Evolutionary conservation across 2,797 vertebrate species (phyloP), one percentile per base, ranked within the genome.

Genomic region (Capromys pilorides): DNA sequence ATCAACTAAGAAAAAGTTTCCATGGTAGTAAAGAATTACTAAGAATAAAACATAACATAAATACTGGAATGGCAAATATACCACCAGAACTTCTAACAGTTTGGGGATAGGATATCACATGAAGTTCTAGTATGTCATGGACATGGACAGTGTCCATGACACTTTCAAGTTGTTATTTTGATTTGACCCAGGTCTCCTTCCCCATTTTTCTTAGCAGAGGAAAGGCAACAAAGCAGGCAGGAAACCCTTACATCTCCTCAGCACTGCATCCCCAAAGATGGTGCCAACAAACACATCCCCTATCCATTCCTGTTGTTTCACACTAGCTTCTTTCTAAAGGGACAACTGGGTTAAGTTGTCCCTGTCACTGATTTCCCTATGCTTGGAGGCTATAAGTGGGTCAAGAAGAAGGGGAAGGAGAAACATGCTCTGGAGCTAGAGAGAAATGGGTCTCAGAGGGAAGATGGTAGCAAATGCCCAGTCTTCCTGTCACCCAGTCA

Each of bases 171-270:
- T 49, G 11, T 22, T 90, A 33, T 14, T 59, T 36, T 61, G 64
- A 84, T 62, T 94, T 19, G 86, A 69, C 4, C 1, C 3, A 57
- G 39, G n/a, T 61, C 26, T 6, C 33, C 24, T 33, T 75, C 24
- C 14, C 6, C 26, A 14, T 9, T 39, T 0, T 0, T 14, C 61
- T 39, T 7, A 14, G 2, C 31, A 39, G 12, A 62, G 4, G 49
- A n/a, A 45, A 33, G 5, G 19, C 4, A 11, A 0, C 2, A 6
- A 18, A 83, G 28, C 22, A 31, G 39, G 59, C 41, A 8, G 7
- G 21, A 16, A 45, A n/a, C 49, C 33, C 45, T 31, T 2, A 22
- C 18, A 1, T 2, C 5, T 87, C 73, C 69, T 12, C 6, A 81
- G 19, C 28, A 26, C 5, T 51, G 5, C 13, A 16, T 59, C 16